Base-by-base conservation (phyloP, 92 coral and sea anemone genomes). In the Phenganax marumi region DNA sequence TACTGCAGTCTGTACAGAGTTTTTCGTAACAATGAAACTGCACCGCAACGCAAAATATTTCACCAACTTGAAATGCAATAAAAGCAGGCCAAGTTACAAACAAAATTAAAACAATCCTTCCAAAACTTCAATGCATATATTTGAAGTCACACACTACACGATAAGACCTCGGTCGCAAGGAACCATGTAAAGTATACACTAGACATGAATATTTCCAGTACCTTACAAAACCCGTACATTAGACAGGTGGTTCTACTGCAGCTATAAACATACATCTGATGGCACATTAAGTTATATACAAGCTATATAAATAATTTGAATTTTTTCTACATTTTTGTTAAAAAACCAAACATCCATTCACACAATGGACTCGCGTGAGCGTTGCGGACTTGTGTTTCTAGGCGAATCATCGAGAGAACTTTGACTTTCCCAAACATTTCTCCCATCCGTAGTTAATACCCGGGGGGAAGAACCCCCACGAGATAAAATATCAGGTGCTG, bases 291-390 rank as follows among this genome's bases (percentile, higher is more conserved):
- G 68, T 25, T n/a, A 66, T 58, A 14, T 58, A 58, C 43, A 66
- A 10, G 26, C 17, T 47, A 10, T 25, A 66, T 66, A 66, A 66
- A 66, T 74, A 72, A 48, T 74, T 74, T 74, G 19, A 12, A 51
- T 52, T 74, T 21, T n/a, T 48, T 21, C 1, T 26, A 69, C 11
- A 1, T 8, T 23, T 12, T 11, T 17, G 16, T 56, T 19, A 19
- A 14, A 56, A 56, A 63, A 10, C 53, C 49, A 17, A 51, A 39
- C 9, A 19, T 52, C 13, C 58, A 52, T 23, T 53, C 64, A 52
- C 21, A 74, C 79, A 17, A 74, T 52, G 19, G 79, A 74, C 64
- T 74, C 79, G 2, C 79, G 79, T 52, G 62, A 50, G 49, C 72
- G 48, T 12, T 74, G 79, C n/a, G 60, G 79, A 52, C 48, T 74